These are phyloP conservation scores for Protomyctophum bolini DNA, from an alignment of 2,113 vertebrate genomes.

Conservation along the genomic window DNA sequence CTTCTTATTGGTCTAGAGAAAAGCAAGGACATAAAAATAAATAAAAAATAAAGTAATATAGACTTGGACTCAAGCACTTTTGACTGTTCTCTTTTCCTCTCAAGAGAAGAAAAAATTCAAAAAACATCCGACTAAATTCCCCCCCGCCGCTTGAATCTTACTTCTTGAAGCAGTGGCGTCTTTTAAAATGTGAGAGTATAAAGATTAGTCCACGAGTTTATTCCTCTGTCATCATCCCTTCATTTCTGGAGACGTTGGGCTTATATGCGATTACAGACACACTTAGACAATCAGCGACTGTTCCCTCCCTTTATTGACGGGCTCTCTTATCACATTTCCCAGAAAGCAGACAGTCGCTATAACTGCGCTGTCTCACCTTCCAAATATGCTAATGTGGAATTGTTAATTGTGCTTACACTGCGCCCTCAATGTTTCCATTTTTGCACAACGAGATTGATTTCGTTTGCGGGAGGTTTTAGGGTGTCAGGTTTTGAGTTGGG, in stretches of 20 bases:
- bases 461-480: conserved; percentile 24
- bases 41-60: conserved; percentile 5
- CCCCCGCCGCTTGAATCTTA: not conserved
- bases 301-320: conserved; percentile 71
- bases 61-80: conserved; percentile 5
- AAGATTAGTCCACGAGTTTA: conserved; percentile 44
- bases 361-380: conserved; percentile 58
- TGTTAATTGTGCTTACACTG: conserved; percentile 43
- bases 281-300: conserved; percentile 66
- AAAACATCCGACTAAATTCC: not conserved
- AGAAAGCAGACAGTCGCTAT: conserved; percentile 65
- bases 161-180: not conserved
- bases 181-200: conserved; percentile 9
- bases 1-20: conserved; percentile 14
- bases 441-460: conserved; percentile 44
- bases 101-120: not conserved
- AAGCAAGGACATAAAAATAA: not conserved
- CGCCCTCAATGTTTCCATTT: conserved; percentile 52
- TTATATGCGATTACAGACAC: conserved; percentile 60
- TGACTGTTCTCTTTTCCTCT: not conserved
- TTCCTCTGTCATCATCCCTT: conserved; percentile 47
- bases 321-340: conserved; percentile 78
- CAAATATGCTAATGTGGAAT: conserved; percentile 42
- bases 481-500: conserved; percentile 18
- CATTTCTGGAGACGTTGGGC: conserved; percentile 60